phyloP scores from a whole-genome alignment of 1,140 invertebrate genomes.

The Fopius arisanus region DNA sequence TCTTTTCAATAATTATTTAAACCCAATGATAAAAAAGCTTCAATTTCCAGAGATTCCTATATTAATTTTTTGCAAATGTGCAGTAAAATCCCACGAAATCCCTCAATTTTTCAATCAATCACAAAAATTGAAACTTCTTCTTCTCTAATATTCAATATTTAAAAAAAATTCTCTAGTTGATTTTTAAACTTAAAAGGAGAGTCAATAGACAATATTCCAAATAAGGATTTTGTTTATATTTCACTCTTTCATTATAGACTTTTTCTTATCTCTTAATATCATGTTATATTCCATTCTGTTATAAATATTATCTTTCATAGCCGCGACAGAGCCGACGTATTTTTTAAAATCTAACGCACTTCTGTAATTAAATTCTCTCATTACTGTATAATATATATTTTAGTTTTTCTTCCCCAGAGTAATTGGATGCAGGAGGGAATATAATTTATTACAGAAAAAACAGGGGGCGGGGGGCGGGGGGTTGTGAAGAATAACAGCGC shows the following conservation, averaged over 20 bases:
- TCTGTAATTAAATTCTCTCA: constrained; percentile 9
- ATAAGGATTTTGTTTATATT: constrained; percentile 10
- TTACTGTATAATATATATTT: background rate
- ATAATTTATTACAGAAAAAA: background rate
- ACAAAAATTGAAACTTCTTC: too few relatives aligned
- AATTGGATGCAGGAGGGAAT: background rate
- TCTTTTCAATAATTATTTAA: too few relatives aligned
- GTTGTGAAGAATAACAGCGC: background rate
- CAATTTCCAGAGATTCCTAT: too few relatives aligned
- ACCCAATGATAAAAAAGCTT: too few relatives aligned
- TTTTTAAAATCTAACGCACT: background rate
- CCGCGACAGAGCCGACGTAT: background rate
- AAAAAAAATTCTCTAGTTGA: too few relatives aligned
- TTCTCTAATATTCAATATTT: too few relatives aligned
- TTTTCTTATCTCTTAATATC: constrained; percentile 2
- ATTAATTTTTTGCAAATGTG: too few relatives aligned
- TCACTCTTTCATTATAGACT: constrained; percentile 7
- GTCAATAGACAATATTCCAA: background rate
- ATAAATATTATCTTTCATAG: background rate
- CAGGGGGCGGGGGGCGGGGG: background rate
- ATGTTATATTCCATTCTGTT: constrained; percentile 11
- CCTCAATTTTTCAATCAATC: too few relatives aligned
- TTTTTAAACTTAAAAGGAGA: too few relatives aligned
- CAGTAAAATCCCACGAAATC: too few relatives aligned
- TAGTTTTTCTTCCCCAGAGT: background rate